Base-by-base conservation (phyloP, 2,888 invertebrate species). In the Bombyx huttoni region DNA sequence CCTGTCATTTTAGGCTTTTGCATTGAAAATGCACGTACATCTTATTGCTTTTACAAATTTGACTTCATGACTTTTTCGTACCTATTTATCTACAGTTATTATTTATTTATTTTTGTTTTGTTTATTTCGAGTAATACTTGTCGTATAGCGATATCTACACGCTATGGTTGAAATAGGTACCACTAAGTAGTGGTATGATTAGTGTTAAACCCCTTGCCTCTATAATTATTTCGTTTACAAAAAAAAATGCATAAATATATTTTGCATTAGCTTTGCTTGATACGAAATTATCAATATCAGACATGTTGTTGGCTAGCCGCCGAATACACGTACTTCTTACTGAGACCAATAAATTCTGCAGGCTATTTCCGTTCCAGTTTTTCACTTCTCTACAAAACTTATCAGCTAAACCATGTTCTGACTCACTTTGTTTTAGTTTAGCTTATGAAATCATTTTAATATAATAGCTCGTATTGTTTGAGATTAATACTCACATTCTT, bases 251-350 rank as follows among this genome's bases (percentile, higher is more conserved):
- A 10, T 8, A 3, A 2, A 12, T 67, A 64, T 58, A 54, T 58
- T 66, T 58, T 67, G 57, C 54, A 72, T 70, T 71, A 68, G 65
- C 63, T 65, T 60, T 61, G 65, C 65, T 72, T 66, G 68, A 70
- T 71, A 69, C 66, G 65, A 70, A 63, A 64, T 62, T 71, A 80
- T 78, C 78, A 75, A 78, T 76, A 72, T 67, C 66, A 54, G 63
- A 80, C 79, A 78, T 63, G 71, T 60, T 65, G 70, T 82, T 85
- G 85, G 84, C 85, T 56, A 58, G 54, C 62, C 69, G 82, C 85
- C 83, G 78, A 81, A 73, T 68, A 64, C 68, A 67, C 68, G 71
- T 64, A 70, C 69, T 75, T 73, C 78, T 75, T 71, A 75, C 74
- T 73, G 59, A 61, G 71, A 63, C 66, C 73, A 69, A 81, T 80